Base-by-base conservation (phyloP, 1,140 invertebrate species). In the Conus betulinus region DNA sequence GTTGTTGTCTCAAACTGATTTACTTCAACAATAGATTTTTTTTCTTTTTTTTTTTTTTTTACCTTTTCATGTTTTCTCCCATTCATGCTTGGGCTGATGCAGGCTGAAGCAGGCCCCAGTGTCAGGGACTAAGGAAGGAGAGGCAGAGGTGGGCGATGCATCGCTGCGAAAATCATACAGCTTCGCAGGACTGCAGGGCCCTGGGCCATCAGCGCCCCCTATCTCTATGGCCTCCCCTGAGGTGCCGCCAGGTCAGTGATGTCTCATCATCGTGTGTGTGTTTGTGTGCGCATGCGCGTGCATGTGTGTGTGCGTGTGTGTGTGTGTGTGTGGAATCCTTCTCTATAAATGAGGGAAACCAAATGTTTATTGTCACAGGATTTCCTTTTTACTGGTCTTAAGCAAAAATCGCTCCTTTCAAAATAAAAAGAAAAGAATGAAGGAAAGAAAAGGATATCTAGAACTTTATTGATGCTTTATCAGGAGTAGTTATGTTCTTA, bases 111-210 rank as follows among this genome's bases (percentile, higher is more conserved):
- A 81, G 51, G 23, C 15, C 5, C 51, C 79, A 8, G 51, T 81
- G 79, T 15, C 79, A 4, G 51, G 39, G 10, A 81, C 53, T 51
- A 81, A 81, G 79, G 79, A 81, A 20, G 51, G 27, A 8, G 79
- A 81, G 39, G 20, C 7, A 27, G 82, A 84, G 20, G 27, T 60
- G 23, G 7, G n/a, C 4, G 85, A 87, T 57, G 27, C 85, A 5
- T 55, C 52, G 10, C 53, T 87, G 60, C 92, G 92, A 52, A 92
- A 92, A 55, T 94, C 92, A 20, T 93, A 92, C 11, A 94, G 94
- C 90, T 94, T 93, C 92, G 92, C 92, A 27, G 93, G 93, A 0
- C 92, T 93, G 52, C 90, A 89, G 79, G 87, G 87, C 51, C 74
- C 39, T 23, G 74, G 55, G 1, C 0, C 85, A 17, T 67, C 27